phyloP scores from a whole-genome alignment of 2,888 invertebrate genomes.

The Apantesis nais region DNA sequence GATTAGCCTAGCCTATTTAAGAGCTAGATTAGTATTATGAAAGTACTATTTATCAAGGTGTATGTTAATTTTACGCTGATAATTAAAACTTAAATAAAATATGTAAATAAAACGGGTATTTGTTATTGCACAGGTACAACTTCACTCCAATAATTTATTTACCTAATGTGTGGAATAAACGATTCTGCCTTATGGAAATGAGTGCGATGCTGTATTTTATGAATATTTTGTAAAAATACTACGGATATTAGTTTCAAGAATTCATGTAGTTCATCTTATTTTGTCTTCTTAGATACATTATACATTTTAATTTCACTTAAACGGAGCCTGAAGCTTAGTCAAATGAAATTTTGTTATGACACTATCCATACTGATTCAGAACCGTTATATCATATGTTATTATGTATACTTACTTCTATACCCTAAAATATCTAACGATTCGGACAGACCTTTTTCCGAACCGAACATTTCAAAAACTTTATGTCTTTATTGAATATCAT shows the following conservation, averaged over 20 bases:
- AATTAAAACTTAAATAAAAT: not conserved
- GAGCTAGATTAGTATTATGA: not conserved
- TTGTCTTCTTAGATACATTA: constrained; percentile 4
- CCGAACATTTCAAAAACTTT: too few relatives aligned
- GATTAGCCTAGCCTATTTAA: too few relatives aligned
- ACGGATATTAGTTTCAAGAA: not conserved
- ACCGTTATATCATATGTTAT: not conserved
- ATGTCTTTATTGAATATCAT: too few relatives aligned
- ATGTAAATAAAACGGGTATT: not conserved
- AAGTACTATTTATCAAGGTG: not conserved
- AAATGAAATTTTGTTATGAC: not conserved
- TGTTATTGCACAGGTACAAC: not conserved
- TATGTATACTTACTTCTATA: too few relatives aligned
- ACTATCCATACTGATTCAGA: not conserved
- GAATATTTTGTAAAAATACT: not conserved
- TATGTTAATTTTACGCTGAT: too few relatives aligned
- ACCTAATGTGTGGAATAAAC: constrained; percentile 1
- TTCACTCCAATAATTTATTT: not conserved
- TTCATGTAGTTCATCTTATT: not conserved
- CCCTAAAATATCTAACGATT: too few relatives aligned
- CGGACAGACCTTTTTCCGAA: too few relatives aligned
- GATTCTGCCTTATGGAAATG: not conserved
- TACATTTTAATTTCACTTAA: constrained; percentile 6
- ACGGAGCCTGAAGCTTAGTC: not conserved
- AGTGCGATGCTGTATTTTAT: not conserved